phyloP scores from a whole-genome alignment of 2,797 vertebrate genomes.

The Myotis daubentonii region DNA sequence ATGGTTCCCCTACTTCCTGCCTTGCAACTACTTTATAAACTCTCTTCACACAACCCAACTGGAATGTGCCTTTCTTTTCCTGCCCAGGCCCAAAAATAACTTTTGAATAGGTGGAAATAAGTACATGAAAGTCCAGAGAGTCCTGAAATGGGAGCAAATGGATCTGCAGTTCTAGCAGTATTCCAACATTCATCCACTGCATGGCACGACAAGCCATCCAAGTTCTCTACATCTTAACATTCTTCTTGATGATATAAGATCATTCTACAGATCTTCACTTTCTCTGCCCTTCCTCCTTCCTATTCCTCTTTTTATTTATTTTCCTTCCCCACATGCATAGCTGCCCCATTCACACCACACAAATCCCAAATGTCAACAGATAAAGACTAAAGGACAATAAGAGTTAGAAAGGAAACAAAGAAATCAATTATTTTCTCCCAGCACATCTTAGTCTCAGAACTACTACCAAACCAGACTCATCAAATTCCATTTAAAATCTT shows the following conservation, averaged over 20 bases:
- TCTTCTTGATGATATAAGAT: not conserved
- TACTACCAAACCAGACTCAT: conserved; percentile 29
- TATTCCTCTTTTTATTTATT: not conserved
- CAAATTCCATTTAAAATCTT: conserved; percentile 59
- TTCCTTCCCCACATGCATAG: not conserved
- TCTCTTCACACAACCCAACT: not conserved
- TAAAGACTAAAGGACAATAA: not conserved
- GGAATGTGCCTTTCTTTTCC: not conserved
- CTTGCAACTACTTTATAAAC: not conserved
- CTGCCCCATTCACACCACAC: not conserved
- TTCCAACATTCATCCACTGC: not conserved
- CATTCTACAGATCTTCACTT: not conserved
- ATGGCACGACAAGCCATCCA: not conserved
- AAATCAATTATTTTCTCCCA: not conserved
- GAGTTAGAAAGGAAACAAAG: conserved; percentile 1
- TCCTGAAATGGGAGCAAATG: not conserved
- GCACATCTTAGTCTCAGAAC: conserved; percentile 35
- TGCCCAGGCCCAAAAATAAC: not conserved
- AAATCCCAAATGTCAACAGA: not conserved
- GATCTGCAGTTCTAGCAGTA: not conserved
- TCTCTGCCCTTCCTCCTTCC: not conserved
- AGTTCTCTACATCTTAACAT: not conserved
- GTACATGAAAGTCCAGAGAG: not conserved
- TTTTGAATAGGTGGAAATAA: not conserved
- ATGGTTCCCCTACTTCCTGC: not conserved